Evolutionary conservation across 2,797 vertebrate species (phyloP).

Genomic region (Diplodus sargus): DNA sequence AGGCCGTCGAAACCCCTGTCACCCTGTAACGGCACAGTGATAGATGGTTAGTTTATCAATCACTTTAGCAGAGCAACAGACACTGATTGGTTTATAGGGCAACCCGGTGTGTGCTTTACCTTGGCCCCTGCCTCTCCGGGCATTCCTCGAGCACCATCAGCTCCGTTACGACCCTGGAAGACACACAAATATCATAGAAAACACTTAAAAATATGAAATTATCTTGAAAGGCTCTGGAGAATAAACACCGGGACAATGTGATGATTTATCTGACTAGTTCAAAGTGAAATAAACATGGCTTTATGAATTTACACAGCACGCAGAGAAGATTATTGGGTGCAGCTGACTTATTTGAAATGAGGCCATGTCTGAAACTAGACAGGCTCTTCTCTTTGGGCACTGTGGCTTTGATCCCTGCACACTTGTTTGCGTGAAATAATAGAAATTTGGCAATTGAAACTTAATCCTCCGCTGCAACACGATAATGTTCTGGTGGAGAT

Average conservation of each 20-base stretch:
- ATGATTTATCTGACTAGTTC: constrained; percentile 31
- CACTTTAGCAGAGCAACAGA: not conserved
- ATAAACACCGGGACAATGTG: constrained; percentile 33
- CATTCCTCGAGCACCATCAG: constrained; percentile 95
- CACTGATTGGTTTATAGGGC: not conserved
- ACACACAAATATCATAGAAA: constrained; percentile 50
- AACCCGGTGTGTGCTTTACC: constrained; percentile 79
- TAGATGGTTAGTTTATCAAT: constrained; percentile 3
- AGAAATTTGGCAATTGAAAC: constrained; percentile 24
- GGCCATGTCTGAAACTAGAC: constrained; percentile 47
- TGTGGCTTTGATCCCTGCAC: not conserved
- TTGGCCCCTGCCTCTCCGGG: constrained; percentile 95
- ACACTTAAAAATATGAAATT: constrained; percentile 33
- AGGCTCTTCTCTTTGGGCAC: constrained; percentile 20
- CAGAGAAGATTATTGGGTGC: constrained; percentile 43
- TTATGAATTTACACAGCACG: constrained; percentile 40
- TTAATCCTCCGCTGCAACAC: not conserved
- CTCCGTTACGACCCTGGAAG: constrained; percentile 92
- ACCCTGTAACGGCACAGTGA: constrained; percentile 73
- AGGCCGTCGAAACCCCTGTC: constrained; percentile 88
- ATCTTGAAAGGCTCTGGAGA: constrained; percentile 19
- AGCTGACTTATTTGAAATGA: constrained; percentile 56
- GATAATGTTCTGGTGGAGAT: constrained; percentile 4
- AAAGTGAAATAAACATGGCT: constrained; percentile 61
- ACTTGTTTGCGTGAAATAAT: constrained; percentile 25